These are phyloP conservation scores for Epistrophe eligans DNA, from an alignment of 2,888 invertebrate genomes.

Conservation along the genomic window DNA sequence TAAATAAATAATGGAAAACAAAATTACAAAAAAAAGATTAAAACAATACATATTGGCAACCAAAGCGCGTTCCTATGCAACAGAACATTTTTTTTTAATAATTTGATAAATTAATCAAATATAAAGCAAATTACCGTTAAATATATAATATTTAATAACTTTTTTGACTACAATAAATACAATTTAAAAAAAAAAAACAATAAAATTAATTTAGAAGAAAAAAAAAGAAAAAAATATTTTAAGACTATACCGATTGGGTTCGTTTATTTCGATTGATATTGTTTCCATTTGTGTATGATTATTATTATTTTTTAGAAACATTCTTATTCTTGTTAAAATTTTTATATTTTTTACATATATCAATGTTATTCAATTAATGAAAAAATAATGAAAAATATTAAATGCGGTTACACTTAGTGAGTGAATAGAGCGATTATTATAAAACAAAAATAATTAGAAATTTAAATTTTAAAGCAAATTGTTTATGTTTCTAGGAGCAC, in stretches of 20 bases:
- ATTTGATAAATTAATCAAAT: conserved; percentile 40
- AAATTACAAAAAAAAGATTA: conserved; percentile 1
- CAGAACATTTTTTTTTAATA: conserved; percentile 35
- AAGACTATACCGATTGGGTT: conserved; percentile 28
- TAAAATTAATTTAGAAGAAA: neutral
- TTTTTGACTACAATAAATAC: conserved; percentile 35
- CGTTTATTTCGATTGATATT: conserved; percentile 47
- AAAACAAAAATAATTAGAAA: conserved; percentile 29
- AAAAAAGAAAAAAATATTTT: neutral
- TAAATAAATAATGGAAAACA: conserved; percentile 42
- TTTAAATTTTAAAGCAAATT: conserved; percentile 62
- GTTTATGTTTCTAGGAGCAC: conserved; percentile 75
- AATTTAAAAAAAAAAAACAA: conserved; percentile 4
- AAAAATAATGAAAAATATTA: conserved; percentile 26
- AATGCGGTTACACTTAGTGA: conserved; percentile 49
- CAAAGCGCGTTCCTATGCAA: conserved; percentile 63
- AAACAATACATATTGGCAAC: conserved; percentile 51
- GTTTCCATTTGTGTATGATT: conserved; percentile 16
- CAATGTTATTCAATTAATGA: conserved; percentile 32
- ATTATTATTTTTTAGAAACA: conserved; percentile 27
- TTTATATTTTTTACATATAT: conserved; percentile 26
- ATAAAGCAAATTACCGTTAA: conserved; percentile 8
- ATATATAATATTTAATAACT: conserved; percentile 67
- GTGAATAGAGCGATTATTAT: conserved; percentile 40
- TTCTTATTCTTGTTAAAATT: conserved; percentile 33